These are phyloP conservation scores for Pogonocherus hispidulus DNA, from an alignment of 2,888 invertebrate genomes.

Conservation along the genomic window DNA sequence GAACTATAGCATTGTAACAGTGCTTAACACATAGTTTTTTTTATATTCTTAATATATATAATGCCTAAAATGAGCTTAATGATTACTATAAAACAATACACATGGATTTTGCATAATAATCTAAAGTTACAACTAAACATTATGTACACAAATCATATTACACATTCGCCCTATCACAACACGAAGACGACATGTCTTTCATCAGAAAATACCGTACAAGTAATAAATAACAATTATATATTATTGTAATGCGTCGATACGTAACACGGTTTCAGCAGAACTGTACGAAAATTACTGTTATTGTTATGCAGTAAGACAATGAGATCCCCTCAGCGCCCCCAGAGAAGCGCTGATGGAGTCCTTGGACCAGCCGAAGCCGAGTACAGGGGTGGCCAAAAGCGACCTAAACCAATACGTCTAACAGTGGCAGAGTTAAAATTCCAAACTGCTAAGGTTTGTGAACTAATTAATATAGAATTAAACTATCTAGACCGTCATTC, in stretches of 20 bases:
- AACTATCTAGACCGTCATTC: constrained; percentile 50
- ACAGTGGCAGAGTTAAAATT: constrained; percentile 48
- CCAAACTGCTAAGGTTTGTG: constrained; percentile 46
- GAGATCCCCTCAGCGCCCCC: constrained; percentile 17
- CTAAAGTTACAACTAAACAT: constrained; percentile 59
- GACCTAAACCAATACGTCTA: constrained; percentile 44
- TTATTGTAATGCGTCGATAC: constrained; percentile 58
- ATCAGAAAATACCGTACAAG: constrained; percentile 54
- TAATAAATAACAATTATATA: constrained; percentile 55
- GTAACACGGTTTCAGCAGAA: constrained; percentile 30
- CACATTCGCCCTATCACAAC: constrained; percentile 66
- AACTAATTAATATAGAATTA: constrained; percentile 45
- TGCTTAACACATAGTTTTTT: constrained; percentile 56
- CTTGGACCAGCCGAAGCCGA: constrained; percentile 32
- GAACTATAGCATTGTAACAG: constrained; percentile 64
- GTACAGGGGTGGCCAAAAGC: constrained; percentile 44
- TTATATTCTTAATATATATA: constrained; percentile 24
- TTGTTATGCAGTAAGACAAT: constrained; percentile 29
- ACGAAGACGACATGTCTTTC: constrained; percentile 57
- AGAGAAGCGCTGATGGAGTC: constrained; percentile 1
- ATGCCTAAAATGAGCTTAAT: constrained; percentile 28
- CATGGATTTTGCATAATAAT: constrained; percentile 27
- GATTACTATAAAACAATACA: constrained; percentile 50
- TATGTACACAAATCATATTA: constrained; percentile 62
- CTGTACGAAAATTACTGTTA: constrained; percentile 35